Base-by-base conservation (phyloP, 53 echinoderm and acorn worm species). In the Paracentrotus lividus region DNA sequence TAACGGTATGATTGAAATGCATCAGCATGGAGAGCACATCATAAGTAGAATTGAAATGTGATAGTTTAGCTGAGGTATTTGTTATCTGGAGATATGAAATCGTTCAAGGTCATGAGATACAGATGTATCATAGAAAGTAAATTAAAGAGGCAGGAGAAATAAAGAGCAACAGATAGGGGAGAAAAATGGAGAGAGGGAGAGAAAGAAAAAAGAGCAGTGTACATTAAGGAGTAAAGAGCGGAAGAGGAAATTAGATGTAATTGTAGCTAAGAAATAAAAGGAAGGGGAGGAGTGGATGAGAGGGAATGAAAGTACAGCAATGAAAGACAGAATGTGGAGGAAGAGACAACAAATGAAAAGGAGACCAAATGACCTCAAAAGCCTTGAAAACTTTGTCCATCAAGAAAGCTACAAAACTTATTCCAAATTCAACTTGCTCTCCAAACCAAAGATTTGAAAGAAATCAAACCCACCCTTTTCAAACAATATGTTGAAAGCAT, bases 401-500 rank as follows among this genome's bases (percentile, higher is more conserved):
- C 72, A 72, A 72, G 21, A 72, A 5, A 38, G 40, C 36, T 36
- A 40, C 40, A 38, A 72, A 72, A 72, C 15, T 72, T n/a, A n/a
- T n/a, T n/a, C n/a, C 33, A 72, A 32, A 36, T 72, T 36, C 72
- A 72, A 40, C 40, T 10, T 20, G 5, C 72, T 72, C 40, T 40
- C 2, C 18, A 72, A 72, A 72, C 5, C 38, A 16, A 40, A 72
- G 72, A 72, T 72, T 40, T 21, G 33, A 26, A 8, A 61, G n/a
- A 61, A 61, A 38, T 72, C 40, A 38, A 2, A 16, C 21, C 72
- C 72, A 72, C 3, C 20, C 3, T 72, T 40, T 40, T 72, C 72
- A 40, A n/a, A 72, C 72, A 36, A 18, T 72, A 18, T 72, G 36
- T 72, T 38, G 72, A 72, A 72, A 72, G 72, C 20, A 72, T 72